phyloP scores from a whole-genome alignment of 1,140 invertebrate genomes.

The Ostrea edulis region DNA sequence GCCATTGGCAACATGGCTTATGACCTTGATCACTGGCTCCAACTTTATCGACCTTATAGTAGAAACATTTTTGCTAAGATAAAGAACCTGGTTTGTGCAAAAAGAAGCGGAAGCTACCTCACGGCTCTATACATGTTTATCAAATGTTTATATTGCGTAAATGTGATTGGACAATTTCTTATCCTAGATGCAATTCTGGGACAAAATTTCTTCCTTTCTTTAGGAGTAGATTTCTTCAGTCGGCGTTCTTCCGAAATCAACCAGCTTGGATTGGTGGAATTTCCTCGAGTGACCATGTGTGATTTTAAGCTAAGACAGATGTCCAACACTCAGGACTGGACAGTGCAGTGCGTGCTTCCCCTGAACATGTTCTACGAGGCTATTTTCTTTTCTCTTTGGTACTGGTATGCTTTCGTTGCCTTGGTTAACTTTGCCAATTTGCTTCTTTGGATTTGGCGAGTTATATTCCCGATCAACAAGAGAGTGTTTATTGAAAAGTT shows the following conservation, averaged over 20 bases:
- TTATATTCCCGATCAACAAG: conserved; percentile 64
- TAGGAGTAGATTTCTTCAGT: conserved; percentile 78
- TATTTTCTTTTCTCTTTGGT: conserved; percentile 79
- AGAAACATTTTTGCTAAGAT: conserved; percentile 63
- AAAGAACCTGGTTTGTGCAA: conserved; percentile 71
- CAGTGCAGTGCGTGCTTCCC: conserved; percentile 81
- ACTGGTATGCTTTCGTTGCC: conserved; percentile 72
- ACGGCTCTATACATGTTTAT: conserved; percentile 80
- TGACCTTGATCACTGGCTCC: conserved; percentile 71
- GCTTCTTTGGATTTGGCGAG: conserved; percentile 70
- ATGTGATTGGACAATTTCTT: conserved; percentile 80
- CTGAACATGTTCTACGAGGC: conserved; percentile 82
- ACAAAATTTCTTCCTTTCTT: conserved; percentile 75
- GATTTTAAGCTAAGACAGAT: conserved; percentile 81
- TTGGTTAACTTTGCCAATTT: conserved; percentile 77
- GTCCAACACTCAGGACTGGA: conserved; percentile 75
- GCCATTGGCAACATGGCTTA: conserved; percentile 65
- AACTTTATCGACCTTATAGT: conserved; percentile 68
- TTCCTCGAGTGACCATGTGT: conserved; percentile 81
- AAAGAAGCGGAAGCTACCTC: conserved; percentile 80
- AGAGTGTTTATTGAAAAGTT: conserved; percentile 75
- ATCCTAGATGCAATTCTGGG: conserved; percentile 79
- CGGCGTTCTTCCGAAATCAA: conserved; percentile 75
- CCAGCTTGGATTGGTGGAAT: conserved; percentile 73
- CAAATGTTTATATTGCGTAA: conserved; percentile 80